Evolutionary conservation across 2,888 invertebrate species (phyloP).

Genomic region (Agrotis ipsilon): DNA sequence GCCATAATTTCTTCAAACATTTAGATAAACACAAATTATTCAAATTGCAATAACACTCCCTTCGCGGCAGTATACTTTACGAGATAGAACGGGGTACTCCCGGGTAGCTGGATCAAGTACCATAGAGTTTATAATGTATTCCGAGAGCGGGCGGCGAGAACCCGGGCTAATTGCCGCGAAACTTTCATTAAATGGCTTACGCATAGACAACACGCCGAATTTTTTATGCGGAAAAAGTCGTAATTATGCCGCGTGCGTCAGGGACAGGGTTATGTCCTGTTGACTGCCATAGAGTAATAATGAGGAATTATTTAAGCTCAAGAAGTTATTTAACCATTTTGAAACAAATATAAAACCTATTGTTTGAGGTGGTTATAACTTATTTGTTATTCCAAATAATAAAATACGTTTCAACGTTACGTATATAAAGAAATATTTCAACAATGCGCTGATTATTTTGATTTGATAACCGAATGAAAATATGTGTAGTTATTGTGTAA

Average conservation of each 20-base stretch:
- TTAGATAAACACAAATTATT: conserved; percentile 47
- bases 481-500: not conserved
- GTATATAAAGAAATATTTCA: conserved; percentile 20
- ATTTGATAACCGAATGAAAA: conserved; percentile 12
- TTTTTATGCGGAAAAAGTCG: conserved; percentile 61
- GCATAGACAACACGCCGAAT: conserved; percentile 72
- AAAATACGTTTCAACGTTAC: not conserved
- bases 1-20: conserved; percentile 46
- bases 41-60: conserved; percentile 40
- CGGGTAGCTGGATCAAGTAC: conserved; percentile 40
- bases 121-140: conserved; percentile 76
- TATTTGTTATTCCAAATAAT: not conserved
- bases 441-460: conserved; percentile 29
- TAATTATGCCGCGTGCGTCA: conserved; percentile 15
- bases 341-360: not conserved
- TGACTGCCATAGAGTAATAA: not conserved
- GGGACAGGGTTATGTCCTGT: not conserved
- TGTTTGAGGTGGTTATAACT: no score
- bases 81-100: conserved; percentile 34
- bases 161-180: conserved; percentile 79
- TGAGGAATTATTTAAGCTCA: not conserved
- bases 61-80: conserved; percentile 33
- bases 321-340: not conserved
- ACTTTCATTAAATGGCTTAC: conserved; percentile 80
- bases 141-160: conserved; percentile 70